These are phyloP conservation scores for Hylomyscus alleni DNA, from an alignment of 2,797 vertebrate genomes.

Conservation along the genomic window DNA sequence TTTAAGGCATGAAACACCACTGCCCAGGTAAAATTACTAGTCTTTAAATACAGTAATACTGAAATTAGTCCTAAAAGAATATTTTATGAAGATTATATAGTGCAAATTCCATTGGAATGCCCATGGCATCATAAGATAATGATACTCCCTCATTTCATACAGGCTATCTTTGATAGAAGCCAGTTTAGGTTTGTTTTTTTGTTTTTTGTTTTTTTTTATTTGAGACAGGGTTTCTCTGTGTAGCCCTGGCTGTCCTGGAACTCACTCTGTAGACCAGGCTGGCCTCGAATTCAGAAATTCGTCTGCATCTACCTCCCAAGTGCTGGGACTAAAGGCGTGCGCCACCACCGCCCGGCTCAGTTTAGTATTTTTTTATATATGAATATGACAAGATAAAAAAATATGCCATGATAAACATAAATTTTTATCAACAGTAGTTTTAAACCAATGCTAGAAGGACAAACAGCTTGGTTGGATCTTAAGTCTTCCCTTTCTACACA, in stretches of 20 bases:
- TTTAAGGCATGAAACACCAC: background rate
- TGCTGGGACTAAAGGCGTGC: no score
- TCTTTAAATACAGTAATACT: background rate
- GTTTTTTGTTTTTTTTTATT: no score
- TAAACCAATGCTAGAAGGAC: background rate
- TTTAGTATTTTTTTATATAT: background rate
- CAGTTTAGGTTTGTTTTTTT: background rate
- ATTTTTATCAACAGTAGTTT: constrained; percentile 25
- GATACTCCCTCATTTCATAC: background rate
- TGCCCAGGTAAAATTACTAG: background rate
- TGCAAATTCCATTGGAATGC: background rate
- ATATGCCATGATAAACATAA: background rate
- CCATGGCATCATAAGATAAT: constrained; percentile 4
- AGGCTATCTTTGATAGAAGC: background rate
- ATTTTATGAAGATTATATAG: background rate
- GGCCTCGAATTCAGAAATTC: no score
- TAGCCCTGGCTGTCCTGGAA: no score
- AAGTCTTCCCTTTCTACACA: background rate
- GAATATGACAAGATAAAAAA: background rate
- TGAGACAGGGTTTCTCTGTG: no score
- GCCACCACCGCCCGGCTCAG: background rate
- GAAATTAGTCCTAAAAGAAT: constrained; percentile 10
- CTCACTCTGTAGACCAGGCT: no score
- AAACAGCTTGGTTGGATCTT: constrained; percentile 1
- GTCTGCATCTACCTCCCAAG: no score